Percentiles rank a stretch among this genome's conserved stretches.
These are phyloP conservation scores for Druon quercuslanigerum DNA, from an alignment of 1,140 invertebrate genomes.

Conservation along the genomic window DNA sequence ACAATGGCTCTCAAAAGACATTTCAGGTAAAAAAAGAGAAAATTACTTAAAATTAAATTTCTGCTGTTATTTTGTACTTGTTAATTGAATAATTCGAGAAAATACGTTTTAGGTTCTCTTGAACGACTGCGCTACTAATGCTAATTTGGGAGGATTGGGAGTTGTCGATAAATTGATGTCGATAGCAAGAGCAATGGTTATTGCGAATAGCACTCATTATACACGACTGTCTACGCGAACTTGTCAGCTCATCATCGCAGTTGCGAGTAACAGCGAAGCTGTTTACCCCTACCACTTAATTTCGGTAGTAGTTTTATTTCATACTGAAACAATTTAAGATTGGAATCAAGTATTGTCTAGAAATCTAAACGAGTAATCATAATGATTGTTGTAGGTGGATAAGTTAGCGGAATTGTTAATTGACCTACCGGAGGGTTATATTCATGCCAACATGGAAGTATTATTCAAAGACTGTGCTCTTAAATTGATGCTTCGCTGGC, in stretches of 20 bases:
- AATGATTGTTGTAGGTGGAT: slow-evolving; percentile 64
- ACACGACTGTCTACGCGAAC: slow-evolving; percentile 70
- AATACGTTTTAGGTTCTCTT: slow-evolving; percentile 65
- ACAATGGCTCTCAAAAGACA: slow-evolving; percentile 73
- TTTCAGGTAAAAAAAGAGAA: slow-evolving; percentile 63
- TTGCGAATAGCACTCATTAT: slow-evolving; percentile 73
- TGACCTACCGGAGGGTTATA: slow-evolving; percentile 69
- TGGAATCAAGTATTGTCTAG: slow-evolving; percentile 10
- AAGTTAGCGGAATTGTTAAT: slow-evolving; percentile 70
- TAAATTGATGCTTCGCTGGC: slow-evolving; percentile 73
- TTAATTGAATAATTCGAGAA: slow-evolving; percentile 6
- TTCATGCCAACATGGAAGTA: slow-evolving; percentile 69
- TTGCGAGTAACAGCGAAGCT: slow-evolving; percentile 69
- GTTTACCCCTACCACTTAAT: slow-evolving; percentile 71
- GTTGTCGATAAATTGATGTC: slow-evolving; percentile 72
- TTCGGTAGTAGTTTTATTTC: slow-evolving; percentile 57
- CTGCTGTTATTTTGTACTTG: background rate
- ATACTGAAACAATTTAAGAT: background rate
- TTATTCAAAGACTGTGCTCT: slow-evolving; percentile 71
- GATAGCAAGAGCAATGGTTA: slow-evolving; percentile 70
- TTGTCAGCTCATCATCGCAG: slow-evolving; percentile 72
- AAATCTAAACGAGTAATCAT: slow-evolving; percentile 8
- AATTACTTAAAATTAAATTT: background rate
- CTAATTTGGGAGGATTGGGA: slow-evolving; percentile 67
- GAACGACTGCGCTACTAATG: slow-evolving; percentile 70